Conservation (phyloP, 2,113 vertebrate species). For the Lophius piscatorius region DNA sequence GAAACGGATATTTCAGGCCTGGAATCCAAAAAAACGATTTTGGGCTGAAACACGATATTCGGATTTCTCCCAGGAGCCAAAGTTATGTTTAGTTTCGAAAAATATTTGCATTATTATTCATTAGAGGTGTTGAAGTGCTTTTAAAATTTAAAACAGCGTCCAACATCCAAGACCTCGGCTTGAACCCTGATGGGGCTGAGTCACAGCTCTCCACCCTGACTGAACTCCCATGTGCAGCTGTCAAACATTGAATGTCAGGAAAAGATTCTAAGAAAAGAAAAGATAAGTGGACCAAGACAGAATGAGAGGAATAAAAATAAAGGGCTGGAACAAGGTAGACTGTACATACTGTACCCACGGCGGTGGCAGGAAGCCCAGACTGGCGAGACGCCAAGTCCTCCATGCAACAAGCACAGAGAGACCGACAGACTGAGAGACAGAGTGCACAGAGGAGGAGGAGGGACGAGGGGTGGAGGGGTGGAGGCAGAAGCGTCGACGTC, state of each 20-base stretch:
- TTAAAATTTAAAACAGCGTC: too few relatives aligned
- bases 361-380: slow-evolving; percentile 87
- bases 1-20: background rate
- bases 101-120: background rate
- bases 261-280: slow-evolving; percentile 47
- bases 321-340: slow-evolving; percentile 89
- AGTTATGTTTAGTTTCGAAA: too few relatives aligned
- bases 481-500: slow-evolving; percentile 37
- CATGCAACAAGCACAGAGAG: slow-evolving; percentile 65
- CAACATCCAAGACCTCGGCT: slow-evolving; percentile 16
- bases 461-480: slow-evolving; percentile 21
- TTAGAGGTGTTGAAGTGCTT: background rate
- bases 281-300: slow-evolving; percentile 33
- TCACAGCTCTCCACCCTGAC: slow-evolving; percentile 36
- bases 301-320: slow-evolving; percentile 61
- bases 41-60: too few relatives aligned
- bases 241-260: slow-evolving; percentile 60
- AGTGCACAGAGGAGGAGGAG: background rate
- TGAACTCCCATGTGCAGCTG: slow-evolving; percentile 41
- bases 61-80: too few relatives aligned
- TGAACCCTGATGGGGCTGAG: slow-evolving; percentile 39
- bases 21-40: background rate
- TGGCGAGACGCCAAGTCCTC: slow-evolving; percentile 84
- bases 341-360: slow-evolving; percentile 99
- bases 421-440: slow-evolving; percentile 16